Percentiles rank a stretch among this genome's conserved stretches.
Conservation (phyloP, 2,113 vertebrate species). For the Solea senegalensis region DNA sequence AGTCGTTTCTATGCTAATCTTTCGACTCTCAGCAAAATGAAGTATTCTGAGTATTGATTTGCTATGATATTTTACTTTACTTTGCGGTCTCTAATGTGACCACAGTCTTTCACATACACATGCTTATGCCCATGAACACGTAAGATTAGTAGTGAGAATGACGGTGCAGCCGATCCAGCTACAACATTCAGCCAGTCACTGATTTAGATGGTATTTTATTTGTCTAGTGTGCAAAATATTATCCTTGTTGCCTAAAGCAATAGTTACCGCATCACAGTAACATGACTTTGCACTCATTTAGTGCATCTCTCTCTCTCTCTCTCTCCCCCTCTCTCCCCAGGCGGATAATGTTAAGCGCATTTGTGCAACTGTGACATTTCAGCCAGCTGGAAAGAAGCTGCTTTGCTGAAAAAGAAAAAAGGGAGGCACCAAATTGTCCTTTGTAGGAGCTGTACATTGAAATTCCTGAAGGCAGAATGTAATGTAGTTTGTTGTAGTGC, state of each 20-base stretch:
- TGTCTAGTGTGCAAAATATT: neutral
- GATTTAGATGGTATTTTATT: conserved; percentile 4
- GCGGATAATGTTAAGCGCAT: conserved; percentile 47
- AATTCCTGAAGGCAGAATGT: conserved; percentile 3
- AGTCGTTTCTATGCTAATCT: no score
- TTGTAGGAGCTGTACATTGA: conserved; percentile 11
- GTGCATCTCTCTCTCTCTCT: conserved; percentile 32
- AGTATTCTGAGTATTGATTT: no score
- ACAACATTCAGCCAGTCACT: conserved; percentile 1
- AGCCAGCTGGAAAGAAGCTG: conserved; percentile 15
- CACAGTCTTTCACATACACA: no score
- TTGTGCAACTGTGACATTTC: conserved; percentile 56
- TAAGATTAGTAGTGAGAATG: no score
- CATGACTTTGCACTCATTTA: conserved; percentile 57
- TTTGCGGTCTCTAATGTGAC: no score
- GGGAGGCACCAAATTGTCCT: neutral
- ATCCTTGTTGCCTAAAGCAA: conserved; percentile 13
- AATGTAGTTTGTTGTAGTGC: neutral
- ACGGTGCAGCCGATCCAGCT: neutral
- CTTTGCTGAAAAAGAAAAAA: conserved; percentile 4
- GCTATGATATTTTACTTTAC: no score
- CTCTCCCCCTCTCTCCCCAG: conserved; percentile 38
- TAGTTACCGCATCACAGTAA: conserved; percentile 47
- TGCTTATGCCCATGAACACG: no score
- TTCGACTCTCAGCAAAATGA: no score